Conservation (phyloP, 2,888 invertebrate genomes). For the Dusona sp. region DNA sequence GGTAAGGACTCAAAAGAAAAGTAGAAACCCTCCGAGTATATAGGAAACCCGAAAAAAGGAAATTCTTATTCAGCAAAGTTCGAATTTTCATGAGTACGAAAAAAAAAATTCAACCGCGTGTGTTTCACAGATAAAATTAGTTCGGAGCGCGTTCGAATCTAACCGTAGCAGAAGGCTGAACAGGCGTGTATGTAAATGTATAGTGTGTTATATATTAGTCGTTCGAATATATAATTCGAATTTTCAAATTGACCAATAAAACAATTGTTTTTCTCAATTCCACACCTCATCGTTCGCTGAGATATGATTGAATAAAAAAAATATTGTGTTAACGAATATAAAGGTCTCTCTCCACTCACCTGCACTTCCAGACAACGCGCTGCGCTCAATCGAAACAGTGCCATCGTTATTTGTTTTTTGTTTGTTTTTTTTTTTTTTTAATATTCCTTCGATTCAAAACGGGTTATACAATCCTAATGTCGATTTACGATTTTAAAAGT, state of each 20-base stretch:
- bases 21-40: background rate
- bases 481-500: slow-evolving; percentile 36
- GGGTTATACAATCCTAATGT: slow-evolving; percentile 64
- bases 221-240: slow-evolving; percentile 11
- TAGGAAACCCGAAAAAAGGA: background rate
- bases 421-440: slow-evolving; percentile 23
- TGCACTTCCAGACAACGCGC: slow-evolving; percentile 82
- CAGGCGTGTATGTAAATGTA: background rate
- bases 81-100: background rate
- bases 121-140: background rate
- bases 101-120: slow-evolving; percentile 44
- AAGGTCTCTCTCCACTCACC: slow-evolving; percentile 73
- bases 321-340: slow-evolving; percentile 1
- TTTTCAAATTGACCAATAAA: background rate
- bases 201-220: background rate
- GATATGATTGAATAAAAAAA: background rate
- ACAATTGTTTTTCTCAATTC: background rate
- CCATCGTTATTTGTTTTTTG: slow-evolving; percentile 75
- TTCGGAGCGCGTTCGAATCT: slow-evolving; percentile 16
- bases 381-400: slow-evolving; percentile 82
- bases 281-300: background rate
- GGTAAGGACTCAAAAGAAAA: background rate
- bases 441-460: slow-evolving; percentile 54
- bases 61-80: background rate
- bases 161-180: slow-evolving; percentile 19